A percentile compares a stretch with the other conserved stretches of the same genome.
These are phyloP conservation scores for Hydropotes inermis DNA, from an alignment of 2,113 vertebrate genomes.

Conservation along the genomic window DNA sequence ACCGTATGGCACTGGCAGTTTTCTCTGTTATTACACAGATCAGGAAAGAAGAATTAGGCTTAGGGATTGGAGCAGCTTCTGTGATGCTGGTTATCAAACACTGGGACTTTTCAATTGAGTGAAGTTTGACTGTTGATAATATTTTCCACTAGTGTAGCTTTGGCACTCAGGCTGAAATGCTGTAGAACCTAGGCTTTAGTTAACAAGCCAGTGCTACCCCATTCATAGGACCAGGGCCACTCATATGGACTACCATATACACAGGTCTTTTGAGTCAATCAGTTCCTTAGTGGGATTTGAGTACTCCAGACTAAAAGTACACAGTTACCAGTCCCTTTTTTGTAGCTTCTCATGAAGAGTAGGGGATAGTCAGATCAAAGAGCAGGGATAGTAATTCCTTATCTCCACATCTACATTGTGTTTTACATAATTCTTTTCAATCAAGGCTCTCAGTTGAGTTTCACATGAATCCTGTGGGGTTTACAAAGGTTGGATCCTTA, in stretches of 20 bases:
- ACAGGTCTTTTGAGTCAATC: not conserved
- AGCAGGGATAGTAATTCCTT: not conserved
- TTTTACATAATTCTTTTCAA: not conserved
- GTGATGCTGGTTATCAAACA: not conserved
- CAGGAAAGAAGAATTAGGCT: not conserved
- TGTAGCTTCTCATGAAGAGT: not conserved
- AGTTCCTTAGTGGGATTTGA: not conserved
- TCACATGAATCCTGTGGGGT: not conserved
- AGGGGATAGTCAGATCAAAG: not conserved
- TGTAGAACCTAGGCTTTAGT: not conserved
- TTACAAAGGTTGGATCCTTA: not conserved
- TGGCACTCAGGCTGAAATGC: not conserved
- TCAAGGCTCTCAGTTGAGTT: not conserved
- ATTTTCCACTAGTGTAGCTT: not conserved
- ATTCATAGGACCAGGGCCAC: not conserved
- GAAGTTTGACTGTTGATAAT: not conserved
- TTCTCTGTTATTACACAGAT: not conserved
- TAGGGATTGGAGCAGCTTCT: not conserved
- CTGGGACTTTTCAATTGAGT: not conserved
- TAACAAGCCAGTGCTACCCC: not conserved
- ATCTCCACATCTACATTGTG: not conserved
- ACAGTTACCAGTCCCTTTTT: not conserved
- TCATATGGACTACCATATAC: not conserved
- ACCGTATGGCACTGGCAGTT: not conserved
- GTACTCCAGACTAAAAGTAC: not conserved